Percentiles rank a stretch among this genome's conserved stretches.
Evolutionary conservation across 2,888 invertebrate genomes (phyloP).

Genomic region (Calliscelio sp.): DNA sequence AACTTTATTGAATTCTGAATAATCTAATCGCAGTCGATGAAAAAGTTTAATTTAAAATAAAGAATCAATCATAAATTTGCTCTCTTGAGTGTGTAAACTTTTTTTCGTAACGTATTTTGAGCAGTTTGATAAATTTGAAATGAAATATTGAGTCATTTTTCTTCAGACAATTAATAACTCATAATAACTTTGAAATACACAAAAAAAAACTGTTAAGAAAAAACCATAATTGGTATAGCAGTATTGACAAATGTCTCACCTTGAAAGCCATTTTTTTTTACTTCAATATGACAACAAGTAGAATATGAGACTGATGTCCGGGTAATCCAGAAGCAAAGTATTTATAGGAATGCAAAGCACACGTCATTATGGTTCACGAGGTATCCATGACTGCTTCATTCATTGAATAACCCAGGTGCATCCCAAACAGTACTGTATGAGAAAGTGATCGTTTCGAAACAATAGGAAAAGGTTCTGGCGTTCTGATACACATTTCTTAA

Average conservation of each 20-base stretch:
- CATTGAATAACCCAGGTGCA: slow-evolving; percentile 64
- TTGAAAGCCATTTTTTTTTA: slow-evolving; percentile 65
- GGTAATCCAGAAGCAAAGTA: slow-evolving; percentile 71
- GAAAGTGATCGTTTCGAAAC: slow-evolving; percentile 62
- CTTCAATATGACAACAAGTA: slow-evolving; percentile 57
- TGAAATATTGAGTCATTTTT: slow-evolving; percentile 1
- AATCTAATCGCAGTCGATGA: no score
- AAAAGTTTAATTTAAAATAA: no score
- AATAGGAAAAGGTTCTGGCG: slow-evolving; percentile 56
- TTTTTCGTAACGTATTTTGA: no score
- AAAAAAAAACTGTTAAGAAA: slow-evolving; percentile 15
- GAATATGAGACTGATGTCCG: slow-evolving; percentile 71
- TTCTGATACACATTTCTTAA: slow-evolving; percentile 11
- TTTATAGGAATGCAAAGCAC: slow-evolving; percentile 71
- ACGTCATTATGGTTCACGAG: slow-evolving; percentile 66
- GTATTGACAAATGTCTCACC: slow-evolving; percentile 50
- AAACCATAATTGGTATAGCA: slow-evolving; percentile 2
- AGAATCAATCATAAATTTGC: background rate
- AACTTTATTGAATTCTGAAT: no score
- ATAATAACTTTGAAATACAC: background rate
- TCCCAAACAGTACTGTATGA: slow-evolving; percentile 61
- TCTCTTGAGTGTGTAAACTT: no score
- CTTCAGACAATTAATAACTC: slow-evolving; percentile 12
- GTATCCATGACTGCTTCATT: slow-evolving; percentile 53
- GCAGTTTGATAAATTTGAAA: background rate